Conservation (phyloP, 2,113 vertebrate genomes). For the Crocuta crocuta region DNA sequence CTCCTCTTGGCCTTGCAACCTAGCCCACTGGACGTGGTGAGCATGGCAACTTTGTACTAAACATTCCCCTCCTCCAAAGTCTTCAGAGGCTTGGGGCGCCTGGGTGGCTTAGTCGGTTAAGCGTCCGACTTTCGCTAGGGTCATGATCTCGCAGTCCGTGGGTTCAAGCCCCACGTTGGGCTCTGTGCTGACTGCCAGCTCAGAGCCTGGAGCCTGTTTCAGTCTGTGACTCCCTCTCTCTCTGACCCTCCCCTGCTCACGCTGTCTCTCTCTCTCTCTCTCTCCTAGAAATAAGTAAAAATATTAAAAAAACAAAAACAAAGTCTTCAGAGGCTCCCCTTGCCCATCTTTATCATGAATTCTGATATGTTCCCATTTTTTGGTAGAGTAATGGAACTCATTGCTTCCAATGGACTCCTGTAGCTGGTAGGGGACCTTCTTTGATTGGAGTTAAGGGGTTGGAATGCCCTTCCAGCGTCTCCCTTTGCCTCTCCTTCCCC, state of each 20-base stretch:
- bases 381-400: background rate
- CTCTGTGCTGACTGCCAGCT: too few relatives aligned
- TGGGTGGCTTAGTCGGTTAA: too few relatives aligned
- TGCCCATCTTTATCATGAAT: background rate
- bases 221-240: too few relatives aligned
- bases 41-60: background rate
- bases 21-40: background rate
- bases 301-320: too few relatives aligned
- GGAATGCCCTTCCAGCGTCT: background rate
- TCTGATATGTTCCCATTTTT: background rate
- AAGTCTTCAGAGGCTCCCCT: background rate
- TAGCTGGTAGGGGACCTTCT: background rate
- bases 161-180: too few relatives aligned
- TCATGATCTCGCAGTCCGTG: too few relatives aligned
- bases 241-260: too few relatives aligned
- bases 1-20: background rate
- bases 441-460: background rate
- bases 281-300: too few relatives aligned
- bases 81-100: background rate
- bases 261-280: too few relatives aligned
- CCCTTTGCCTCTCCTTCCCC: background rate
- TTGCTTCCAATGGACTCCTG: background rate
- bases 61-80: background rate
- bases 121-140: too few relatives aligned
- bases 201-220: too few relatives aligned